phyloP scores from a whole-genome alignment of 2,888 invertebrate genomes.

The Troilus luridus region DNA sequence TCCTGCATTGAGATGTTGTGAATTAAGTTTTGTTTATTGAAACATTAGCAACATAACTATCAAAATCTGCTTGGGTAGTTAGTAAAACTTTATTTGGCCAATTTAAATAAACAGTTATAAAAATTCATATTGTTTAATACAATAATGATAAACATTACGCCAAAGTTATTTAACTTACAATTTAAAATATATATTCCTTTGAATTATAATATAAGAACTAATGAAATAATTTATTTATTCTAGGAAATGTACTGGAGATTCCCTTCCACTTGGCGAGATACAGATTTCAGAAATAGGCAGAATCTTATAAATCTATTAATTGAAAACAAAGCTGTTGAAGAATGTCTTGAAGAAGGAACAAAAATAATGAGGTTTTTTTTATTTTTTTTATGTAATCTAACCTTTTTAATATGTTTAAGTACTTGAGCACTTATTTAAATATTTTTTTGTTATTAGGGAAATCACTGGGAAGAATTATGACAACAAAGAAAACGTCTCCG shows the following conservation, averaged over 20 bases:
- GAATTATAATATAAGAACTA: constrained; percentile 54
- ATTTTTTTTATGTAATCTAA: background rate
- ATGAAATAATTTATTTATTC: constrained; percentile 64
- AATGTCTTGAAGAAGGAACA: background rate
- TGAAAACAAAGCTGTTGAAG: constrained; percentile 50
- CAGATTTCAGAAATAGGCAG: constrained; percentile 65
- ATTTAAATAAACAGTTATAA: too few relatives aligned
- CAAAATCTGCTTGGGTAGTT: too few relatives aligned
- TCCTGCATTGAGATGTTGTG: too few relatives aligned
- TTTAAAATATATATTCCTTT: background rate
- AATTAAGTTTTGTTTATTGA: too few relatives aligned
- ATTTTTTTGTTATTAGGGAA: background rate
- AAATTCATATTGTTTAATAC: too few relatives aligned
- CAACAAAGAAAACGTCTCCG: background rate
- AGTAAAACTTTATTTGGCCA: too few relatives aligned
- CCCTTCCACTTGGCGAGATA: constrained; percentile 75
- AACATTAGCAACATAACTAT: too few relatives aligned
- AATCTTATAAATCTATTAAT: constrained; percentile 56
- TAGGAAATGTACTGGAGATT: constrained; percentile 92
- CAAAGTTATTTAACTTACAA: too few relatives aligned
- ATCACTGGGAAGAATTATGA: constrained; percentile 8
- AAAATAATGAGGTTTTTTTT: constrained; percentile 49
- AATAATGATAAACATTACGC: too few relatives aligned
- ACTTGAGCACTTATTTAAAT: background rate
- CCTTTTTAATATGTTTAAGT: background rate